Evolutionary conservation across 2,888 invertebrate genomes (phyloP), one percentile per base, ranked within the genome.

Genomic region (Drepana falcataria): DNA sequence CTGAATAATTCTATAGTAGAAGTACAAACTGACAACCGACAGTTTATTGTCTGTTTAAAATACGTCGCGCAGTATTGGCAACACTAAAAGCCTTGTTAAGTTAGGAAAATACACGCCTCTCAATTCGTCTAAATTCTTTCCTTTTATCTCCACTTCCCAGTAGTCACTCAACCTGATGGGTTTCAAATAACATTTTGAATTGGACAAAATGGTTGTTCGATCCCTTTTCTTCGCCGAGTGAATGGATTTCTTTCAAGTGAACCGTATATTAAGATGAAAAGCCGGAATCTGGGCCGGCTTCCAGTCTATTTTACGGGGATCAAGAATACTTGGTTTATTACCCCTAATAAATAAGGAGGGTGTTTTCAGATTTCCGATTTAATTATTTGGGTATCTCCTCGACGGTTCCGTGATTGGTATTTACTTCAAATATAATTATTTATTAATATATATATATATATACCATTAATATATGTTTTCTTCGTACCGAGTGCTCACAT

Each of bases 181-280:
- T 37, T 49, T 49, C 9, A 51, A 51, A 51, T 51, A 41, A 7
- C 9, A 40, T 49, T 40, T 40, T 4, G 7, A 41, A 41, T 41
- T 41, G 40, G 40, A 41, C 44, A 51, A 51, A 51, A 51, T 51
- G n/a, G 33, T 48, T 34, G 48, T 48, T 40, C 41, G 40, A 40
- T 51, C 41, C 51, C 41, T 51, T 49, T 40, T 41, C 51, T 41
- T 41, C 21, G 40, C 41, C 40, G 51, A 41, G 40, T 51, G 51
- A 51, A 51, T 51, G 51, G 34, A 35, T 41, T 41, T 41, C 51
- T 37, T 51, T 51, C 51, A 51, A 51, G 51, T 35, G 40, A 51
- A 51, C 40, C 33, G 51, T 33, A 34, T 51, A 51, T 40, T 49
- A 34, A 51, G 41, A 51, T 51, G 51, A 51, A 51, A 51, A 51